Evolutionary conservation across 2,888 invertebrate species (phyloP), one percentile per base, ranked within the genome.

Genomic region (Sepioteuthis lessoniana): DNA sequence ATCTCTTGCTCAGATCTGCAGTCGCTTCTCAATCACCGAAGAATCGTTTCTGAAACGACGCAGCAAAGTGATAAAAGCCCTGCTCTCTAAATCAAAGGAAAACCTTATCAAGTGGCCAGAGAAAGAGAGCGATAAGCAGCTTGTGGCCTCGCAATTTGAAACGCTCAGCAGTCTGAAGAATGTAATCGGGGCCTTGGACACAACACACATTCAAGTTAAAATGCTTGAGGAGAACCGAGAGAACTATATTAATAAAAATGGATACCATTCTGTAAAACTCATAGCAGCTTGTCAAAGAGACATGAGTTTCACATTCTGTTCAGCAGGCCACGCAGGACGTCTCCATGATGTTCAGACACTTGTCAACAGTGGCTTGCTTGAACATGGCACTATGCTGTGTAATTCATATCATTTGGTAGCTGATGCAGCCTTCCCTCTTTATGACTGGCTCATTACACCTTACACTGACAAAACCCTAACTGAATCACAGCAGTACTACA

Each of bases 291-390:
- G 92, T 31, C 92, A 46, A n/a, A 37, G 92, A 35, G 92, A 92
- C 28, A 92, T 92, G 92, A 92, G 92, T 31, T 92, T 92, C 38
- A 92, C 42, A 28, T 92, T 92, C 92, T 92, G 92, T 92, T 92
- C 92, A 16, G 47, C 92, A 4, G 92, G 92, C 16, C 92, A 92
- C 19, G 92, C 92, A n/a, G 92, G 92, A 5, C 92, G 92, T 92
- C 92, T 92, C 46, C 92, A 92, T 10, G 92, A 92, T 42, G 42
- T 92, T 46, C 92, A 92, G 42, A 92, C 92, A 16, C 92, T 92
- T 31, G 19, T 92, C 47, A 47, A 92, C 28, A 92, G 92, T 16
- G 46, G 47, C 47, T 31, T 92, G 42, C 92, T 37, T 31, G 92
- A 92, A 38, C 92, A 42, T 25, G 92, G 92, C 28, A n/a, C 92